Conservation (phyloP, 2,113 vertebrate genomes). For the Grantiella picta region DNA sequence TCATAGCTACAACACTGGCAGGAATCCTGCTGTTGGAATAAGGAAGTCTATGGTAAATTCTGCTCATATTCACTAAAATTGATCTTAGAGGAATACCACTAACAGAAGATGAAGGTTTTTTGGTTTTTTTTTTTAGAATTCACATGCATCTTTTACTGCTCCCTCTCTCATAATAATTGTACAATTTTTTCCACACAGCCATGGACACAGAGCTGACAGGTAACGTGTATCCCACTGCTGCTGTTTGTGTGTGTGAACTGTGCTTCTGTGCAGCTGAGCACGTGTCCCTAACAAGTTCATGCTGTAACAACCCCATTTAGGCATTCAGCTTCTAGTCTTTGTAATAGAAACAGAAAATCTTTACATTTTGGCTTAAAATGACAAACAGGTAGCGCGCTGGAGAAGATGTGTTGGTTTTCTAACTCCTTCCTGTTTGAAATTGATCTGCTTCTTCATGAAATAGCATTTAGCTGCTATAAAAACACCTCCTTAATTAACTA, state of each 20-base stretch:
- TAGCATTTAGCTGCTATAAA: not conserved
- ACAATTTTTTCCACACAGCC: conserved; percentile 86
- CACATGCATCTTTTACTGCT: not conserved
- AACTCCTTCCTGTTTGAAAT: not conserved
- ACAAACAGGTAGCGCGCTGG: not conserved
- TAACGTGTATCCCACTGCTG: conserved; percentile 69
- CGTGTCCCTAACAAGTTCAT: not conserved
- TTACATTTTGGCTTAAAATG: not conserved
- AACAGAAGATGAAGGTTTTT: not conserved
- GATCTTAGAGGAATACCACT: not conserved
- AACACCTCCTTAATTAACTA: not conserved
- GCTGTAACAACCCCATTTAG: conserved; percentile 51
- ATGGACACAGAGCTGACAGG: conserved; percentile 98
- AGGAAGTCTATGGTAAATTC: not conserved
- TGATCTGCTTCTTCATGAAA: not conserved
- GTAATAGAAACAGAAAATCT: not conserved
- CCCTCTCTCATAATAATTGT: conserved; percentile 63
- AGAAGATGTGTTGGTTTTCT: not conserved
- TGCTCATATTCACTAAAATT: not conserved
- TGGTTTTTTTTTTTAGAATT: not conserved
- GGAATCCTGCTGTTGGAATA: not conserved
- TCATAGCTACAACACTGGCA: not conserved
- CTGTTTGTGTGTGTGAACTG: not conserved
- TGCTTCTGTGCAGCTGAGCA: conserved; percentile 30
- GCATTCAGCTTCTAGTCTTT: conserved; percentile 1